A percentile compares a stretch with the other conserved stretches of the same genome.
Evolutionary conservation across 2,797 vertebrate genomes (phyloP).

Genomic region (Diglossa cyanea): DNA sequence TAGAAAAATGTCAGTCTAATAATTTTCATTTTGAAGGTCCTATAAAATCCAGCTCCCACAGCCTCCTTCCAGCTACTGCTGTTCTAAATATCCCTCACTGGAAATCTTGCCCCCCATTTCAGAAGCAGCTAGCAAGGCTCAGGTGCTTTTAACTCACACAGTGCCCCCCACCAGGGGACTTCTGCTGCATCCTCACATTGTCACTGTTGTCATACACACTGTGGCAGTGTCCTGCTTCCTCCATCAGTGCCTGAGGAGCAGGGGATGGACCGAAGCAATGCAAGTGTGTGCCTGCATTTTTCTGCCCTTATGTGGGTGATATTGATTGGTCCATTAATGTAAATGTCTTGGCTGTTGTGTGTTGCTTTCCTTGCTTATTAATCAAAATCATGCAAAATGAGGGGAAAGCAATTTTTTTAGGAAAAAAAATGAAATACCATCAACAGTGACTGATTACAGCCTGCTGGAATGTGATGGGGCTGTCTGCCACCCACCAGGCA

Average conservation of each 20-base stretch:
- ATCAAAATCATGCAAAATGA: constrained; percentile 40
- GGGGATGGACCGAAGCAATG: not conserved
- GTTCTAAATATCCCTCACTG: not conserved
- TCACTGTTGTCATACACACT: not conserved
- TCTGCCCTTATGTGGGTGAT: not conserved
- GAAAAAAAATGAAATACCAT: not conserved
- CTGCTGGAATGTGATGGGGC: not conserved
- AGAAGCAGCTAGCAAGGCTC: not conserved
- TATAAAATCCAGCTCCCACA: not conserved
- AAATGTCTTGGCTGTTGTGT: constrained; percentile 7
- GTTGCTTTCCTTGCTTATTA: constrained; percentile 34
- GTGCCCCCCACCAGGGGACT: not conserved
- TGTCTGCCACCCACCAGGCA: not conserved
- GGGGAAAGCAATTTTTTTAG: not conserved
- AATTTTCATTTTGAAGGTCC: not conserved
- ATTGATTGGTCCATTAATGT: constrained; percentile 11
- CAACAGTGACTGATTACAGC: not conserved
- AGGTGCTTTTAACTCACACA: not conserved
- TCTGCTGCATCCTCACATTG: not conserved
- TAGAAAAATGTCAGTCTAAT: not conserved
- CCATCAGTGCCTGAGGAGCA: not conserved
- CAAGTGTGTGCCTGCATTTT: not conserved
- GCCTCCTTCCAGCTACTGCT: not conserved
- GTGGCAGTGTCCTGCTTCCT: not conserved
- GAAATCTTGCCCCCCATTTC: not conserved